Evolutionary conservation across 1,140 invertebrate genomes (phyloP).

Genomic region (Nasonia vitripennis): DNA sequence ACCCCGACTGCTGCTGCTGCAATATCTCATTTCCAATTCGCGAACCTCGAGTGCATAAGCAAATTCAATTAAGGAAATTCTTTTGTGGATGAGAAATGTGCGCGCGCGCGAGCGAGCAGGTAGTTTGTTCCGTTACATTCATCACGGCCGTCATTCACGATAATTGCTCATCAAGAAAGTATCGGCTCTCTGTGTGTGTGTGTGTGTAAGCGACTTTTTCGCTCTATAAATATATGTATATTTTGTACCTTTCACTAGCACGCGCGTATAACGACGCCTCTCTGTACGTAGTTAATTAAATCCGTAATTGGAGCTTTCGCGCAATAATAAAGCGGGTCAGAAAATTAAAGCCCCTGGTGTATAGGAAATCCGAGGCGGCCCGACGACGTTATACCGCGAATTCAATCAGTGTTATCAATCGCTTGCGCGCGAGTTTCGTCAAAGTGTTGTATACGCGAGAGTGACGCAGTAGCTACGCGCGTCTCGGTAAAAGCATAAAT

Average conservation of each 20-base stretch:
- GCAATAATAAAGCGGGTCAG: not conserved
- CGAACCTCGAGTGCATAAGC: conserved; percentile 33
- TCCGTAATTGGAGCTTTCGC: not conserved
- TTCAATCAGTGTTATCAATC: too few relatives aligned
- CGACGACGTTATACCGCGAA: too few relatives aligned
- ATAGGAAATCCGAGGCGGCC: too few relatives aligned
- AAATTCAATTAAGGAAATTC: conserved; percentile 50
- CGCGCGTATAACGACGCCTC: too few relatives aligned
- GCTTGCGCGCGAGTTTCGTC: too few relatives aligned
- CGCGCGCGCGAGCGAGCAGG: not conserved
- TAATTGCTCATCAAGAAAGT: conserved; percentile 6
- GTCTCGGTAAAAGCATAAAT: too few relatives aligned
- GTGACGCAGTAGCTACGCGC: too few relatives aligned
- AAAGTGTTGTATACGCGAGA: too few relatives aligned
- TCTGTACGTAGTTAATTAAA: not conserved
- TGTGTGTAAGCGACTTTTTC: too few relatives aligned
- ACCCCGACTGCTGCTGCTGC: not conserved
- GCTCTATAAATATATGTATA: too few relatives aligned
- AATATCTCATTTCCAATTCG: conserved; percentile 26
- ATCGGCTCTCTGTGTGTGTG: not conserved
- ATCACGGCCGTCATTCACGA: not conserved
- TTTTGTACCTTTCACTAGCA: too few relatives aligned
- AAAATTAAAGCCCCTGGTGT: too few relatives aligned
- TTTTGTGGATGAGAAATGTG: conserved; percentile 1
- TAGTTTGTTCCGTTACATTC: not conserved